A percentile compares a stretch with the other conserved stretches of the same genome.
Evolutionary conservation across 92 coral and sea anemone genomes (phyloP).

Genomic region (Siderastrea radians): DNA sequence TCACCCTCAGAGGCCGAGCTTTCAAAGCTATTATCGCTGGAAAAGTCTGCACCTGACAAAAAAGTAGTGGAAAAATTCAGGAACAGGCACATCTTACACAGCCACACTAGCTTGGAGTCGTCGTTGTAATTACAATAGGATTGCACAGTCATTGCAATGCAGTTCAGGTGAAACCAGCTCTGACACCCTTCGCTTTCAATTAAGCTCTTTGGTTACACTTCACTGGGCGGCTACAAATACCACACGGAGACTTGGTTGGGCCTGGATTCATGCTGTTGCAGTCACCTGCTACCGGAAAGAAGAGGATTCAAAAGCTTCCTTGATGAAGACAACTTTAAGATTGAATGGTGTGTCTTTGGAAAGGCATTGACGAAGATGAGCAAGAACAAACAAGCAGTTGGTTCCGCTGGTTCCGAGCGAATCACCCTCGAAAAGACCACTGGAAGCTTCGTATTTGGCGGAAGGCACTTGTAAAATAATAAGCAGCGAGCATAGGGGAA

Average conservation of each 20-base stretch:
- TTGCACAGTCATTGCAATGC: conserved; percentile 27
- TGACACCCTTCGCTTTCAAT: conserved; percentile 20
- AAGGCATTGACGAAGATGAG: conserved; percentile 1
- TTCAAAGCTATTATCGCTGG: conserved; percentile 37
- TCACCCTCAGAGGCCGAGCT: conserved; percentile 10
- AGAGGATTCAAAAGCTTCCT: not conserved
- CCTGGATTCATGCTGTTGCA: conserved; percentile 22
- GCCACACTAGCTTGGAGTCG: conserved; percentile 33
- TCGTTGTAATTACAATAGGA: conserved; percentile 17
- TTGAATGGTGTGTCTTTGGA: not conserved
- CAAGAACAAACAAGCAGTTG: not conserved
- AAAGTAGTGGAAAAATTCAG: conserved; percentile 38
- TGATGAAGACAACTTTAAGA: not conserved
- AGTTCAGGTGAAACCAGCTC: conserved; percentile 34
- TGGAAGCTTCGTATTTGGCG: not conserved
- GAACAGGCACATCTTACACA: conserved; percentile 36
- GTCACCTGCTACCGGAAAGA: not conserved
- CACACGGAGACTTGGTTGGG: conserved; percentile 21
- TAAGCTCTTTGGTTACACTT: conserved; percentile 21
- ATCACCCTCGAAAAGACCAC: not conserved
- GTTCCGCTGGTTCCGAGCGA: conserved; percentile 1
- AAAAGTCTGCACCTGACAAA: conserved; percentile 16
- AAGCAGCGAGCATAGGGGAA: not conserved
- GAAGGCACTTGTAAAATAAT: not conserved
- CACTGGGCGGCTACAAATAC: conserved; percentile 27